phyloP scores from a whole-genome alignment of 1,140 invertebrate genomes.

The Drosophila nigromelanica region DNA sequence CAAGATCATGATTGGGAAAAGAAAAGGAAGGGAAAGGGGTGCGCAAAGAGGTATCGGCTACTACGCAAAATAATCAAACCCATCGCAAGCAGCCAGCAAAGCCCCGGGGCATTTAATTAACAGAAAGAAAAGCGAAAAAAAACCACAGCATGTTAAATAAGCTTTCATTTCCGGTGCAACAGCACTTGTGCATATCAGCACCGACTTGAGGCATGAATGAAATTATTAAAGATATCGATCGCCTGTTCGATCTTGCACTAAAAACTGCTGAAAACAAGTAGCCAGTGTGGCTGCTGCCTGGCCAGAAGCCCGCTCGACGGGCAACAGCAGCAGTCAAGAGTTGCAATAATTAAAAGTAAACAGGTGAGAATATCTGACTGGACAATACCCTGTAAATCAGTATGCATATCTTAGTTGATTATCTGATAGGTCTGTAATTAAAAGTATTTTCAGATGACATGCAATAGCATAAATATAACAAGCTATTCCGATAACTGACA shows the following conservation, averaged over 20 bases:
- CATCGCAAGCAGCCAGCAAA: conserved; percentile 50
- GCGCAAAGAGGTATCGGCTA: conserved; percentile 13
- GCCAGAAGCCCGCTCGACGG: conserved; percentile 47
- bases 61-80: conserved; percentile 26
- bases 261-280: conserved; percentile 16
- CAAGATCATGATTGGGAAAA: conserved; percentile 35
- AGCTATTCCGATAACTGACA: no score
- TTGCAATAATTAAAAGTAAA: conserved; percentile 14
- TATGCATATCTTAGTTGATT: no score
- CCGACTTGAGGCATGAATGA: conserved; percentile 68
- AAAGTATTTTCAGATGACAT: no score
- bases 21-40: neutral
- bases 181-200: conserved; percentile 33
- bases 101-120: conserved; percentile 72
- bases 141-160: conserved; percentile 46
- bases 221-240: conserved; percentile 80
- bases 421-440: no score
- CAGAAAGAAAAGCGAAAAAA: conserved; percentile 38
- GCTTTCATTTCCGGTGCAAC: conserved; percentile 70
- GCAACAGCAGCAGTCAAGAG: conserved; percentile 6
- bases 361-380: neutral
- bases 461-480: no score
- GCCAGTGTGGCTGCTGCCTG: conserved; percentile 5
- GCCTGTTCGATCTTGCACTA: conserved; percentile 47
- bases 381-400: neutral